Evolutionary conservation across 2,888 invertebrate genomes (phyloP).

Genomic region (Leptopilina myrica): DNA sequence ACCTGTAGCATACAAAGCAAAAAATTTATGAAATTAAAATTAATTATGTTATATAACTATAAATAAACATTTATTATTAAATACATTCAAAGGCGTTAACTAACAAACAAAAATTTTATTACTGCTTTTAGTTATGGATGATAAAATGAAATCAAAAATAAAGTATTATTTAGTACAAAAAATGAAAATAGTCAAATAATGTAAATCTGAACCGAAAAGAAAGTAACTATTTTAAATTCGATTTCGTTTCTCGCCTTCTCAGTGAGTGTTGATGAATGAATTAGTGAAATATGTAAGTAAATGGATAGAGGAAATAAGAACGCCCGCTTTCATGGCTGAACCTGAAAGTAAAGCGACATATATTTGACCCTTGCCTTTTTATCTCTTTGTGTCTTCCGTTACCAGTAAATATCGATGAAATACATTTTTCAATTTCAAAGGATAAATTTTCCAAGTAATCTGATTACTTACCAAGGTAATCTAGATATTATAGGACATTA

Average conservation of each 20-base stretch:
- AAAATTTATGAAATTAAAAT: background rate
- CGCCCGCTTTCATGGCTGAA: background rate
- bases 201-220: too few species aligned
- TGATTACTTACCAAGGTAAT: constrained; percentile 21
- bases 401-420: background rate
- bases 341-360: background rate
- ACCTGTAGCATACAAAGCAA: constrained; percentile 57
- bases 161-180: too few species aligned
- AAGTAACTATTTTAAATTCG: too few species aligned
- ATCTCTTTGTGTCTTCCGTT: background rate
- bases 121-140: too few species aligned
- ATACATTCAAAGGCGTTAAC: too few species aligned
- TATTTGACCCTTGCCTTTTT: constrained; percentile 14
- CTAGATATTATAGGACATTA: constrained; percentile 6
- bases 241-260: too few species aligned
- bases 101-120: background rate
- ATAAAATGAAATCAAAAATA: too few species aligned
- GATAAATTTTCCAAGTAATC: constrained; percentile 23
- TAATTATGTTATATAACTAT: too few species aligned
- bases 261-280: too few species aligned
- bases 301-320: background rate
- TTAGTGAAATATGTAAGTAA: too few species aligned
- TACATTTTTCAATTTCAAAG: background rate
- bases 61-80: too few species aligned
- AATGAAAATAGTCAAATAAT: too few species aligned